phyloP scores from a whole-genome alignment of 2,797 vertebrate genomes.

The Anas flavirostris region DNA sequence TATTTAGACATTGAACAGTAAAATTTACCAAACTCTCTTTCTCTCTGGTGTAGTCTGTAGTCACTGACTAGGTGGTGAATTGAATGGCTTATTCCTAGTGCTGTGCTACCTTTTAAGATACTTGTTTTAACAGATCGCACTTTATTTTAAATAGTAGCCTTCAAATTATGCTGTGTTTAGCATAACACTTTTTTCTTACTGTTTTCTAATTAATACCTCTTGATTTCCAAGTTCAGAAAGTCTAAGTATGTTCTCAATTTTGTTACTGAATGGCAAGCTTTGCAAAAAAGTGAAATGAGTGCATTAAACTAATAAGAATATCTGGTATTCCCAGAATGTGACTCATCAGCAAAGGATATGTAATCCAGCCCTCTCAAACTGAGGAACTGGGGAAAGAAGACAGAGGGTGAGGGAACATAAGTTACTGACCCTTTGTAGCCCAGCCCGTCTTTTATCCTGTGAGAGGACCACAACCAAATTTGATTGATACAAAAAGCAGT shows the following conservation, averaged over 20 bases:
- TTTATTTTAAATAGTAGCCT: not conserved
- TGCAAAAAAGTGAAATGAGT: not conserved
- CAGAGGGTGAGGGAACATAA: not conserved
- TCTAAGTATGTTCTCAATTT: not conserved
- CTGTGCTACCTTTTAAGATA: not conserved
- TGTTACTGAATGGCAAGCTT: not conserved
- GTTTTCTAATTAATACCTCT: not conserved
- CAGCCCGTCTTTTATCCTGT: not conserved
- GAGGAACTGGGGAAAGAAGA: conserved; percentile 20
- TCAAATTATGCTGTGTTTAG: not conserved
- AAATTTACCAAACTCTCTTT: not conserved
- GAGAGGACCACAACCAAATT: not conserved
- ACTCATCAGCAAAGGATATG: conserved; percentile 2
- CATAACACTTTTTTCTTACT: not conserved
- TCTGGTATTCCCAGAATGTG: conserved; percentile 57
- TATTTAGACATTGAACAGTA: not conserved
- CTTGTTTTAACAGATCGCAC: not conserved
- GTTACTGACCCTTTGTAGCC: not conserved
- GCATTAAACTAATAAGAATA: not conserved
- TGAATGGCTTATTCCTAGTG: not conserved
- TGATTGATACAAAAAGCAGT: not conserved
- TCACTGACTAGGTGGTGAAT: not conserved
- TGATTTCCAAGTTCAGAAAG: not conserved
- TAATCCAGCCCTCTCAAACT: conserved; percentile 8
- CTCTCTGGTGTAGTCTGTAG: not conserved